phyloP scores from a whole-genome alignment of 2,113 vertebrate genomes.

The Zosterops pallidus region DNA sequence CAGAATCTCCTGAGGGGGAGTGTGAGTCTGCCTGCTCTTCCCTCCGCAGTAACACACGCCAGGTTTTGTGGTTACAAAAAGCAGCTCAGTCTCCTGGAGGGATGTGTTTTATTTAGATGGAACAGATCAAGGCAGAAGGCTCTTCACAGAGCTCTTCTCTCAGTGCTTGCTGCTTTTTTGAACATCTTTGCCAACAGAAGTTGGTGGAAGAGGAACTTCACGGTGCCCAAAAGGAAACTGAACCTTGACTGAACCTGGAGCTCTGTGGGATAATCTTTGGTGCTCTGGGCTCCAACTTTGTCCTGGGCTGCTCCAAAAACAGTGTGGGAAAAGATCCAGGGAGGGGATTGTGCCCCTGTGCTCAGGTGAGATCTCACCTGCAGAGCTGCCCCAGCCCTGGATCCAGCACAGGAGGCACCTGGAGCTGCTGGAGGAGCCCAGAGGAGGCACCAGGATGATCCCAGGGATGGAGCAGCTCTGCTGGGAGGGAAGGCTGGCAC shows the following conservation, averaged over 20 bases:
- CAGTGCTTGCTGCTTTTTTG: background rate
- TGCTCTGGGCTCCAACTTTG: background rate
- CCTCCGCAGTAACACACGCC: background rate
- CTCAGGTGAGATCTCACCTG: background rate
- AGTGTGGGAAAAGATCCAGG: background rate
- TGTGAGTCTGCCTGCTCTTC: background rate
- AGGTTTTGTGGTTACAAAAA: background rate
- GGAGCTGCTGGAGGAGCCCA: background rate
- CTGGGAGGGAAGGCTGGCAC: background rate
- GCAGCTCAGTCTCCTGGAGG: background rate
- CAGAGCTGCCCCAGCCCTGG: background rate
- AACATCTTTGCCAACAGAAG: background rate
- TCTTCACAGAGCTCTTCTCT: background rate
- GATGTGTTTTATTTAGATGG: slow-evolving; percentile 3
- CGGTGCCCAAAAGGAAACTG: background rate
- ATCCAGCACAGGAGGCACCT: background rate
- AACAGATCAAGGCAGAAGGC: background rate
- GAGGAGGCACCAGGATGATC: rapidly evolving
- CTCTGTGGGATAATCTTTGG: background rate
- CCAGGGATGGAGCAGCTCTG: background rate
- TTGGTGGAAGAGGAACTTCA: background rate
- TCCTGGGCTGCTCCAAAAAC: background rate
- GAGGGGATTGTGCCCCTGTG: background rate
- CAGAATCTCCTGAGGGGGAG: background rate
- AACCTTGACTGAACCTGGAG: background rate